phyloP scores from a whole-genome alignment of 2,888 invertebrate species.

The Lamellibrachia columna region DNA sequence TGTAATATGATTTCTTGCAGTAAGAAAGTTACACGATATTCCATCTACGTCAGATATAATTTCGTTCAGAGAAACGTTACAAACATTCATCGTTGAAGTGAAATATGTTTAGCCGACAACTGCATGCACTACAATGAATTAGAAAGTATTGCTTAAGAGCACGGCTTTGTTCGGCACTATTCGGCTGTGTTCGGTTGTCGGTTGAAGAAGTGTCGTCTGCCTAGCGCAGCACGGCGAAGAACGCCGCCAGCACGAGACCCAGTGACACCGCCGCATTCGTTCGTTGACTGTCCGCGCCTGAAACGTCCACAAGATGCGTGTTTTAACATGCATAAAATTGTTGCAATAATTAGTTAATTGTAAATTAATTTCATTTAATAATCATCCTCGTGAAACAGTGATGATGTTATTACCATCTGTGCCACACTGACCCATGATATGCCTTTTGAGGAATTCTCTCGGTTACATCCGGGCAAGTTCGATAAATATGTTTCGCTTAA shows the following conservation, averaged over 20 bases:
- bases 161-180: neutral
- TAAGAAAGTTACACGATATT: too few species aligned
- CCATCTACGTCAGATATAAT: neutral
- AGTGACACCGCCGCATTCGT: neutral
- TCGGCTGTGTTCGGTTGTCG: neutral
- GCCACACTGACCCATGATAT: too few species aligned
- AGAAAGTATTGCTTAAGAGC: neutral
- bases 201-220: neutral
- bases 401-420: too few species aligned
- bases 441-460: too few species aligned
- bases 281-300: neutral
- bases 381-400: too few species aligned
- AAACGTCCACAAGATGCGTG: neutral
- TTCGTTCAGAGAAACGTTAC: neutral
- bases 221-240: neutral
- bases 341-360: too few species aligned
- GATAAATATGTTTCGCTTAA: neutral
- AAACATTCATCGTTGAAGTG: neutral
- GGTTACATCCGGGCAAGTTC: too few species aligned
- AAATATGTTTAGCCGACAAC: neutral
- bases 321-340: neutral
- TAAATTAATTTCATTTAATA: too few species aligned
- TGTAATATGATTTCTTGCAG: too few species aligned
- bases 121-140: neutral
- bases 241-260: neutral